Evolutionary conservation across 2,113 vertebrate genomes (phyloP).

Genomic region (Leuciscus idus): DNA sequence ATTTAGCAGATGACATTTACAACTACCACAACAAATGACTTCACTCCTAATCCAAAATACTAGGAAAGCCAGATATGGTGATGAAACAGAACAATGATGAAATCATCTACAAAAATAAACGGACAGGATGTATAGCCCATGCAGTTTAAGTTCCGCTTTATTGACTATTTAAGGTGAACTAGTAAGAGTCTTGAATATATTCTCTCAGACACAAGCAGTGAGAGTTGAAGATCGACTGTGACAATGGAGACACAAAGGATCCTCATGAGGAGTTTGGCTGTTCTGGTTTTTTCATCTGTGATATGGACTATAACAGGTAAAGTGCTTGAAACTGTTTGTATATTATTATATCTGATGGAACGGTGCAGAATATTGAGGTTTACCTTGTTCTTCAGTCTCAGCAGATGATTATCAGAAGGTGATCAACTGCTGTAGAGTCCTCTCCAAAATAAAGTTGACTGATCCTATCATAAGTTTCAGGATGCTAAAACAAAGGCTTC

Average conservation of each 20-base stretch:
- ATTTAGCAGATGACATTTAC: neutral
- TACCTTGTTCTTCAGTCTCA: neutral
- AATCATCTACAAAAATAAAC: too few relatives aligned
- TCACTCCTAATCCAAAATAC: neutral
- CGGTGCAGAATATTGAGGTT: neutral
- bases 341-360: neutral
- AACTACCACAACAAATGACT: neutral
- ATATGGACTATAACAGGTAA: conserved; percentile 44
- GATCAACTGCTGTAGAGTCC: neutral
- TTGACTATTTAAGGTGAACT: too few relatives aligned
- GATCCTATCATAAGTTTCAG: neutral
- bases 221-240: neutral
- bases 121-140: too few relatives aligned
- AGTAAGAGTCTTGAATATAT: neutral
- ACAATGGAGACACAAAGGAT: neutral
- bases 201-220: neutral
- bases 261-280: conserved; percentile 20
- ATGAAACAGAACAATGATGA: neutral
- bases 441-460: neutral
- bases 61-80: neutral
- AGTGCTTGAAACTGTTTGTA: neutral
- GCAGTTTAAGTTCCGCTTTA: too few relatives aligned
- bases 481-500: accelerated
- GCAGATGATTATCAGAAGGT: neutral
- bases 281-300: neutral